phyloP scores from a whole-genome alignment of 2,888 invertebrate species.

The Onthophagus sagittarius region DNA sequence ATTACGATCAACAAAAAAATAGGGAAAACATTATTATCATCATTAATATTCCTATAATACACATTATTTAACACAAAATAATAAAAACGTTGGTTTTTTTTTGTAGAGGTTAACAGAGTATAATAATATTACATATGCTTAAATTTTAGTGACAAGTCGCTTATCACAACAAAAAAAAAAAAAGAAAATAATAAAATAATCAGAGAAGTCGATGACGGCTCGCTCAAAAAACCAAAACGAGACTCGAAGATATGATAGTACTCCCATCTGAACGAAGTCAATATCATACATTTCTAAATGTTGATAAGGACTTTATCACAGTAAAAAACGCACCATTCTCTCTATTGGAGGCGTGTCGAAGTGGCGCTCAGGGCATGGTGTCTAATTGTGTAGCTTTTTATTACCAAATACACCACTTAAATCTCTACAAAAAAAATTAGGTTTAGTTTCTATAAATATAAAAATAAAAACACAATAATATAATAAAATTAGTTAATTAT shows the following conservation, averaged over 20 bases:
- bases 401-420: too few relatives aligned
- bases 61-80: neutral
- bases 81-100: neutral
- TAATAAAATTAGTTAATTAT: too few relatives aligned
- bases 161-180: conserved; percentile 41
- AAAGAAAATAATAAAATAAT: neutral
- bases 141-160: conserved; percentile 48
- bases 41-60: neutral
- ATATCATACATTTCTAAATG: conserved; percentile 51
- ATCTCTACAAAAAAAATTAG: too few relatives aligned
- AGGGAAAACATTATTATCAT: neutral
- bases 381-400: too few relatives aligned
- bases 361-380: too few relatives aligned
- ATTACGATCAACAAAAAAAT: neutral
- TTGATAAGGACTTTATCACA: conserved; percentile 55
- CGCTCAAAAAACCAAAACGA: conserved; percentile 28
- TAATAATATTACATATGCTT: conserved; percentile 8
- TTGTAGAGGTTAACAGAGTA: neutral
- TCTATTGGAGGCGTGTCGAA: too few relatives aligned
- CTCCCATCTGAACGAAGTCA: conserved; percentile 57
- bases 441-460: too few relatives aligned
- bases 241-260: conserved; percentile 51
- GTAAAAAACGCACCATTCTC: conserved; percentile 38
- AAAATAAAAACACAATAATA: too few relatives aligned
- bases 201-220: conserved; percentile 28